Evolutionary conservation across 2,888 invertebrate genomes (phyloP).

Genomic region (Frankliniella intonsa): DNA sequence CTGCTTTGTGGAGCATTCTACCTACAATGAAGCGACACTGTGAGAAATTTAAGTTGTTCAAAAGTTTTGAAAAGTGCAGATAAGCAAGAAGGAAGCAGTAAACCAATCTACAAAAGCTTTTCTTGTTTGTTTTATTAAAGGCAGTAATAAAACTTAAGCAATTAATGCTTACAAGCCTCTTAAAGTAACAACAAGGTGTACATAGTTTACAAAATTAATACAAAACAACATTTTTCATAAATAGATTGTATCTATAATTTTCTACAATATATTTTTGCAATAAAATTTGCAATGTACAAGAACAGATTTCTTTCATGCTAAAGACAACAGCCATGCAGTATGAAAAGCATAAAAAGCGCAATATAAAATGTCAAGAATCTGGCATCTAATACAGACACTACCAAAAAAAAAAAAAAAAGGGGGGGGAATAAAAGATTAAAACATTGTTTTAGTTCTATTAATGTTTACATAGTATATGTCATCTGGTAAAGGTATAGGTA

Average conservation of each 20-base stretch:
- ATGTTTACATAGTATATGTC: too few species aligned
- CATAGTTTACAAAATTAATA: conserved; percentile 2
- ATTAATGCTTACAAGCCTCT: not conserved
- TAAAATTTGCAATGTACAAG: conserved; percentile 21
- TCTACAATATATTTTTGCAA: not conserved
- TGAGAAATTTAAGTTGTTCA: not conserved
- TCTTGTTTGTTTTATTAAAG: not conserved
- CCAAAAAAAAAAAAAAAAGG: not conserved
- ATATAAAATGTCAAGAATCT: not conserved
- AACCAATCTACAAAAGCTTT: not conserved
- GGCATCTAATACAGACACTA: not conserved
- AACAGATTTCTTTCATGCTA: not conserved
- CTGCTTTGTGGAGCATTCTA: too few species aligned
- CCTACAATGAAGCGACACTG: too few species aligned
- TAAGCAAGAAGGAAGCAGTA: not conserved
- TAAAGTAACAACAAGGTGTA: conserved; percentile 15
- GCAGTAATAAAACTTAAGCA: not conserved
- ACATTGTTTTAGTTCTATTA: too few species aligned
- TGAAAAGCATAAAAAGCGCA: conserved; percentile 8
- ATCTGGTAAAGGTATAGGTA: too few species aligned
- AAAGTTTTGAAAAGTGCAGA: conserved; percentile 1
- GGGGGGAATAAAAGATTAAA: too few species aligned
- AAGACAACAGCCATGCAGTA: not conserved
- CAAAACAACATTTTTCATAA: conserved; percentile 14
- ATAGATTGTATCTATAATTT: not conserved